phyloP scores from a whole-genome alignment of 2,888 invertebrate species.

The Marasmarcha lunaedactyla region DNA sequence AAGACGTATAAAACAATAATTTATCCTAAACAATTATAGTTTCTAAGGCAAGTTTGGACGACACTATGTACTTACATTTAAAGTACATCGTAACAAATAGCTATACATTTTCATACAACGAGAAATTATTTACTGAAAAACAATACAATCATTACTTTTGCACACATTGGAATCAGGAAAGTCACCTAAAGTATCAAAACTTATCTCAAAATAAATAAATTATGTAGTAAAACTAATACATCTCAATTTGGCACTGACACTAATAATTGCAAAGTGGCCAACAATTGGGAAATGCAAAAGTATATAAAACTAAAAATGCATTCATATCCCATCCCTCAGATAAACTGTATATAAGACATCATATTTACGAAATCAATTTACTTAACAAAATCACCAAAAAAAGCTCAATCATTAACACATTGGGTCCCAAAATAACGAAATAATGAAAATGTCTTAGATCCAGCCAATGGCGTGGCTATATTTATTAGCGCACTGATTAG shows the following conservation, averaged over 20 bases:
- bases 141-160: conserved; percentile 27
- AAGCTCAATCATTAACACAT: too few relatives aligned
- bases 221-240: conserved; percentile 47
- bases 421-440: background rate
- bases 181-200: conserved; percentile 21
- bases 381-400: background rate
- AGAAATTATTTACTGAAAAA: conserved; percentile 10
- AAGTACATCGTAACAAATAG: conserved; percentile 11
- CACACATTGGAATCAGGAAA: conserved; percentile 25
- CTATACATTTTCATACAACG: conserved; percentile 5
- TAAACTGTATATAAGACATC: too few relatives aligned
- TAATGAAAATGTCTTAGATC: background rate
- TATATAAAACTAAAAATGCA: background rate
- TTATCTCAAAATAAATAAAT: conserved; percentile 42
- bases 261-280: conserved; percentile 38
- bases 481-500: conserved; percentile 6
- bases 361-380: background rate
- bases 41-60: conserved; percentile 15
- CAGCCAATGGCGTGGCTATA: conserved; percentile 5
- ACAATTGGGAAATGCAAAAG: conserved; percentile 15
- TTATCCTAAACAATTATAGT: background rate
- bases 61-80: conserved; percentile 4
- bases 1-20: background rate
- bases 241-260: conserved; percentile 59
- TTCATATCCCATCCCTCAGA: background rate